Conservation (phyloP, 1,140 invertebrate species). For the Globodera ellingtonae region DNA sequence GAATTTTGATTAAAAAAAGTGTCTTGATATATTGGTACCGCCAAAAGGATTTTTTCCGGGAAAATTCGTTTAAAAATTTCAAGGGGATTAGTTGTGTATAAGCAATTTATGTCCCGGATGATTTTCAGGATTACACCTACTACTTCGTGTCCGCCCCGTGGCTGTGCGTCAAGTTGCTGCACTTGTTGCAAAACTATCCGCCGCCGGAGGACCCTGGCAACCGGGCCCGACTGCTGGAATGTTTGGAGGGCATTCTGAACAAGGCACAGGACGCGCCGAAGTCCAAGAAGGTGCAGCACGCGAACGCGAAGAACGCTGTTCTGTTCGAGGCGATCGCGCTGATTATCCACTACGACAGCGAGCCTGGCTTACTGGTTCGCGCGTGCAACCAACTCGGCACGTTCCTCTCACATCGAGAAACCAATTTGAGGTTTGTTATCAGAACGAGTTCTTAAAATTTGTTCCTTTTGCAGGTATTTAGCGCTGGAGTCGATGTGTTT, state of each 20-base stretch:
- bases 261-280: conserved; percentile 99
- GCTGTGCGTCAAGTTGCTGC: conserved; percentile 94
- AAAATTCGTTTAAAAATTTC: too few relatives aligned
- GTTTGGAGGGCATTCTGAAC: conserved; percentile 98
- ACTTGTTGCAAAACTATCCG: conserved; percentile 95
- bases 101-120: not conserved
- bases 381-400: conserved; percentile 98
- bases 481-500: conserved; percentile 99
- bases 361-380: conserved; percentile 91
- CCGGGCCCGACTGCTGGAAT: conserved; percentile 93
- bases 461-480: conserved; percentile 73
- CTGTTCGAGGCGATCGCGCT: conserved; percentile 97
- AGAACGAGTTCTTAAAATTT: conserved; percentile 32
- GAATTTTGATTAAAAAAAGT: too few relatives aligned
- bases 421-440: conserved; percentile 79
- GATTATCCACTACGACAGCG: conserved; percentile 98
- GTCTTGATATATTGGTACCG: too few relatives aligned
- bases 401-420: conserved; percentile 96
- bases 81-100: too few relatives aligned
- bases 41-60: too few relatives aligned
- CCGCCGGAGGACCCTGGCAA: conserved; percentile 73
- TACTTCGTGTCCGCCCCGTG: conserved; percentile 99
- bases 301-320: conserved; percentile 99
- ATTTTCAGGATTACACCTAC: conserved; percentile 90
- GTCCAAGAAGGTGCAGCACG: conserved; percentile 99